These are phyloP conservation scores for Entomyzon cyanotis DNA, from an alignment of 2,113 vertebrate genomes.

Conservation along the genomic window DNA sequence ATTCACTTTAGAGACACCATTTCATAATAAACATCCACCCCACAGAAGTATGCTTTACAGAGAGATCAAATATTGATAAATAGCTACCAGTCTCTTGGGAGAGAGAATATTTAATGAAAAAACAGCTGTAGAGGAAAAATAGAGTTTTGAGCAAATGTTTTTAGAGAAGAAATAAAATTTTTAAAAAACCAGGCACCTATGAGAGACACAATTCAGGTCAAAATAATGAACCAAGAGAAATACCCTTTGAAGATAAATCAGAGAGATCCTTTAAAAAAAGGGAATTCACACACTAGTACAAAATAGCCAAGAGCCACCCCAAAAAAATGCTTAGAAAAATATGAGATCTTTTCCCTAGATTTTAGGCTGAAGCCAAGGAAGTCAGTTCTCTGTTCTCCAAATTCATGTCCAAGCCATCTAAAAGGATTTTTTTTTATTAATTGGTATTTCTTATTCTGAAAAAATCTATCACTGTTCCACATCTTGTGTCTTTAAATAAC, in stretches of 20 bases:
- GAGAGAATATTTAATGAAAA: background rate
- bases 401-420: background rate
- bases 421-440: background rate
- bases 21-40: background rate
- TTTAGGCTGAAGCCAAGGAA: background rate
- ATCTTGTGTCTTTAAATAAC: background rate
- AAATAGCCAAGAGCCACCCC: conserved; percentile 11
- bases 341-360: background rate
- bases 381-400: background rate
- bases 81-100: background rate
- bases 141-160: background rate
- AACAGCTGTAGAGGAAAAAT: background rate
- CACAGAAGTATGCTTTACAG: background rate
- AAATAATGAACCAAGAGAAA: conserved; percentile 4
- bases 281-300: background rate
- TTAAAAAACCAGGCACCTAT: background rate
- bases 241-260: conserved; percentile 3
- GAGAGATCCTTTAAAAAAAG: background rate
- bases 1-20: background rate
- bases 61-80: conserved; percentile 59
- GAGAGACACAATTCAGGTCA: background rate
- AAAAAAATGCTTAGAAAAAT: background rate
- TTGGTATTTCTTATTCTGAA: background rate
- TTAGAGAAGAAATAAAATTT: background rate
- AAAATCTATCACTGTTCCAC: background rate